Evolutionary conservation across 2,888 invertebrate species (phyloP).

Genomic region (Baronia brevicornis): DNA sequence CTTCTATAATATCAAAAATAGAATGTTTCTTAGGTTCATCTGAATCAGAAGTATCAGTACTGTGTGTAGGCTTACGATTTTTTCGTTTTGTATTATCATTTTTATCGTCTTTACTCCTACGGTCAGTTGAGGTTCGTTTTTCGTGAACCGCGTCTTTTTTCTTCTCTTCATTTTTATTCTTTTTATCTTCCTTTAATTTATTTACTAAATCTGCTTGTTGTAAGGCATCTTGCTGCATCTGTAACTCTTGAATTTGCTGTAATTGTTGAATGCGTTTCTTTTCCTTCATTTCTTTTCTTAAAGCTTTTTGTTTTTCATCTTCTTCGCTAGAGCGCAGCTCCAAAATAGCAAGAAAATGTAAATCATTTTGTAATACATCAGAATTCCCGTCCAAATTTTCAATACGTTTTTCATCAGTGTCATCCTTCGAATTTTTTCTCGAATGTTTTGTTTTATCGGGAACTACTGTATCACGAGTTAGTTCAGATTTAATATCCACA

Average conservation of each 20-base stretch:
- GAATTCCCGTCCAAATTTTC: slow-evolving; percentile 31
- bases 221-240: slow-evolving; percentile 64
- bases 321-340: slow-evolving; percentile 77
- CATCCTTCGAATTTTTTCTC: slow-evolving; percentile 42
- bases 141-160: slow-evolving; percentile 63
- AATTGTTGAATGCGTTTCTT: slow-evolving; percentile 70
- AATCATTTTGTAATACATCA: slow-evolving; percentile 64
- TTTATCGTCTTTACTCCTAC: slow-evolving; percentile 70
- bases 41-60: slow-evolving; percentile 82
- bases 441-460: slow-evolving; percentile 39
- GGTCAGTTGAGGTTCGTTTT: slow-evolving; percentile 67
- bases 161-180: slow-evolving; percentile 55
- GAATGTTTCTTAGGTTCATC: slow-evolving; percentile 92
- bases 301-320: slow-evolving; percentile 73
- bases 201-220: slow-evolving; percentile 52
- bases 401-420: slow-evolving; percentile 35
- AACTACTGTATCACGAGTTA: slow-evolving; percentile 33
- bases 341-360: slow-evolving; percentile 75
- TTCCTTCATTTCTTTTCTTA: slow-evolving; percentile 73
- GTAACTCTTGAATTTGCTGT: slow-evolving; percentile 66
- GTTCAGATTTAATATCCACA: slow-evolving; percentile 46
- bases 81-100: slow-evolving; percentile 53
- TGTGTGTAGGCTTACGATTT: slow-evolving; percentile 65
- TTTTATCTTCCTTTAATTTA: slow-evolving; percentile 63
- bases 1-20: slow-evolving; percentile 92